Conservation (phyloP, 2,888 invertebrate genomes). For the Euzetes globulus region DNA sequence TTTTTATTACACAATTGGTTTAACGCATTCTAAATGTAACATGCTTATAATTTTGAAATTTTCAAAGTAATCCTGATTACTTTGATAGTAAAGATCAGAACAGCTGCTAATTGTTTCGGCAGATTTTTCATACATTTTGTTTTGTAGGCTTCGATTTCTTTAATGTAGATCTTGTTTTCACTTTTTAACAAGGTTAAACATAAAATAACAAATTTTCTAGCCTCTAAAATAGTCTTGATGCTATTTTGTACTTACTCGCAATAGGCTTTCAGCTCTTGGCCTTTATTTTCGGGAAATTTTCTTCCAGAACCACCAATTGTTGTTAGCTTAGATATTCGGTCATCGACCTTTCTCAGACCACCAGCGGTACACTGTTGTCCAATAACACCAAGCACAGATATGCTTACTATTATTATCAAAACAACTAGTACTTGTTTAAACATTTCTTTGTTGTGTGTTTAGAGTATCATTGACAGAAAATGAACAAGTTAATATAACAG, state of each 20-base stretch:
- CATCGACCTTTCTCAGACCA: neutral
- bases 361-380: neutral
- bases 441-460: no score
- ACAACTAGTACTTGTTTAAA: no score
- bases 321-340: neutral
- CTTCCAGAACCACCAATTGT: constrained; percentile 4
- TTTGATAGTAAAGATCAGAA: neutral
- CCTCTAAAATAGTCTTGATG: neutral
- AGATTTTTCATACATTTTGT: neutral
- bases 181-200: no score
- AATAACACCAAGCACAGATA: no score
- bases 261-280: neutral
- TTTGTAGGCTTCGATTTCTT: neutral
- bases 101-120: neutral
- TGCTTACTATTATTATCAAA: no score
- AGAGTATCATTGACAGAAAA: no score
- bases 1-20: neutral
- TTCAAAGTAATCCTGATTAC: neutral
- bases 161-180: neutral
- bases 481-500: no score
- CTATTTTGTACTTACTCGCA: constrained; percentile 18
- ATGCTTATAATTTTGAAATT: neutral
- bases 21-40: neutral
- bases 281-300: constrained; percentile 5
- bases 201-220: neutral